A percentile compares a stretch with the other conserved stretches of the same genome.
These are phyloP conservation scores for Mustela nigripes DNA, from an alignment of 2,113 vertebrate genomes.

Conservation along the genomic window DNA sequence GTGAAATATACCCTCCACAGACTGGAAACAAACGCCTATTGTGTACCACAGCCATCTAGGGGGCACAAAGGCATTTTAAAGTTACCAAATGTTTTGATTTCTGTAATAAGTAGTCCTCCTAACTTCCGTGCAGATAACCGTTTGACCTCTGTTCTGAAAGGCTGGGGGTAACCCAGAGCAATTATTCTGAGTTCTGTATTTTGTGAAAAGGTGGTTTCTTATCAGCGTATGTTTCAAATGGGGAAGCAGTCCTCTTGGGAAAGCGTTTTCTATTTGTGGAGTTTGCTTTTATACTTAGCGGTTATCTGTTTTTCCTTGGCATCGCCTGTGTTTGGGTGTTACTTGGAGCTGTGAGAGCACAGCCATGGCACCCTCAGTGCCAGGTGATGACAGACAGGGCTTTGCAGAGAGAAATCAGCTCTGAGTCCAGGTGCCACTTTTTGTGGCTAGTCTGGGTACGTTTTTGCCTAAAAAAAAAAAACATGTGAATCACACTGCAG, in stretches of 20 bases:
- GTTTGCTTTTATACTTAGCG: conserved; percentile 60
- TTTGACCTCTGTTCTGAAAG: conserved; percentile 79
- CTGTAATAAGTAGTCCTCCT: conserved; percentile 78
- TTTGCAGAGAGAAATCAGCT: neutral
- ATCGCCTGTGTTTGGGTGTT: conserved; percentile 35
- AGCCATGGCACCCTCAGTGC: neutral
- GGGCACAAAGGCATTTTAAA: conserved; percentile 80
- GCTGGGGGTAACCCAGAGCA: neutral
- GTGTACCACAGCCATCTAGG: conserved; percentile 71
- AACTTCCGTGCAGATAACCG: conserved; percentile 76
- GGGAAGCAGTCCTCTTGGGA: conserved; percentile 48
- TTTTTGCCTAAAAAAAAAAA: neutral
- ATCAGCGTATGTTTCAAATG: conserved; percentile 19
- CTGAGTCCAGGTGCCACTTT: neutral
- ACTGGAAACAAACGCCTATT: conserved; percentile 86
- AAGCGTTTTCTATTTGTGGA: conserved; percentile 52
- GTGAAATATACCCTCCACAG: conserved; percentile 78
- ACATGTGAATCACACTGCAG: neutral
- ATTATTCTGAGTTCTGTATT: conserved; percentile 70
- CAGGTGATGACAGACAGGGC: conserved; percentile 54
- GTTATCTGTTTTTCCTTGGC: conserved; percentile 68
- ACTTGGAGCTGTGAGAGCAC: conserved; percentile 43
- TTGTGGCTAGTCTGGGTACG: neutral
- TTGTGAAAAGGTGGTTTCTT: conserved; percentile 79
- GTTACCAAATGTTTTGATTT: conserved; percentile 86